These are phyloP conservation scores for Galbula dea DNA, from an alignment of 2,113 vertebrate genomes.

Conservation along the genomic window DNA sequence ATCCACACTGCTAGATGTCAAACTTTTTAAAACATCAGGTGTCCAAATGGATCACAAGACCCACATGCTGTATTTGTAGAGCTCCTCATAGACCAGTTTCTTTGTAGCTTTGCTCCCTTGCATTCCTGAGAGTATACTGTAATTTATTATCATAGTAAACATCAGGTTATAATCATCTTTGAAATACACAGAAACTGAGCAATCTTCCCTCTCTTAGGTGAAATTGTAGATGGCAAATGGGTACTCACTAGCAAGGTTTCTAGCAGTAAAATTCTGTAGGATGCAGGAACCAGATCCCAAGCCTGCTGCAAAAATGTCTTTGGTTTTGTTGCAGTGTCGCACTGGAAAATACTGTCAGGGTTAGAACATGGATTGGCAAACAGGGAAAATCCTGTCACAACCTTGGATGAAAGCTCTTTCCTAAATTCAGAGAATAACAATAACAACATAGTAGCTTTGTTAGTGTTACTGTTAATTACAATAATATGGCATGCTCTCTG, in stretches of 20 bases:
- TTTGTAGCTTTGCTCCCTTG: neutral
- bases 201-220: neutral
- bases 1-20: neutral
- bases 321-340: neutral
- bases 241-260: neutral
- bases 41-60: constrained; percentile 1
- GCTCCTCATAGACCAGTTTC: neutral
- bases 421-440: neutral
- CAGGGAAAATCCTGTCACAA: neutral
- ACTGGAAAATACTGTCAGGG: neutral
- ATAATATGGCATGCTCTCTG: neutral
- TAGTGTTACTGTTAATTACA: constrained; percentile 2
- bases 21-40: neutral
- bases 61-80: neutral
- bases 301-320: neutral
- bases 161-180: constrained; percentile 11
- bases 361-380: neutral
- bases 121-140: neutral
- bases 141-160: constrained; percentile 18
- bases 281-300: neutral
- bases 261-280: neutral
- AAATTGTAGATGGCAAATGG: neutral
- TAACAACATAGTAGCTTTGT: neutral
- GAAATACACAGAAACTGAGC: neutral
- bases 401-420: neutral